A percentile compares a stretch with the other conserved stretches of the same genome.
Conservation (phyloP, 2,888 invertebrate species). For the Mechanitis mazaeus region DNA sequence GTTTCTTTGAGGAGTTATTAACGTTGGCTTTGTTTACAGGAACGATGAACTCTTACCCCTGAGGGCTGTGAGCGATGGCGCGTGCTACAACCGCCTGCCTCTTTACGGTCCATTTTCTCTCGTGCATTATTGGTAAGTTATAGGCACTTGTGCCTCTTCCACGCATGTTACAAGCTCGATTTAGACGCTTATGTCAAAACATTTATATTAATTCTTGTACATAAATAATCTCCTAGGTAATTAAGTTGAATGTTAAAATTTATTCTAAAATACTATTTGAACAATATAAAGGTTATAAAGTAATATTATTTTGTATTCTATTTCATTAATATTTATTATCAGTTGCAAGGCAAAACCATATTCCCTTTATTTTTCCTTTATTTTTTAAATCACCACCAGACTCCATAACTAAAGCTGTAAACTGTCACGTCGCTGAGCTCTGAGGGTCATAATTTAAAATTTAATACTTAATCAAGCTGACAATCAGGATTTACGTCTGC, state of each 20-base stretch:
- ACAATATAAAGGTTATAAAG: background rate
- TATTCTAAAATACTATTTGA: background rate
- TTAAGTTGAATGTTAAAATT: background rate
- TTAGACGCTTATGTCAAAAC: slow-evolving; percentile 27
- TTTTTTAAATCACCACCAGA: slow-evolving; percentile 5
- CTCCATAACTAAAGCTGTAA: slow-evolving; percentile 18
- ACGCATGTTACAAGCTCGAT: slow-evolving; percentile 24
- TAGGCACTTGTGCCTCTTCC: slow-evolving; percentile 22
- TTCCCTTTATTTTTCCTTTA: background rate
- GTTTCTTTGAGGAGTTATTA: slow-evolving; percentile 50
- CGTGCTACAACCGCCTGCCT: slow-evolving; percentile 56
- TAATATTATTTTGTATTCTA: too few species aligned
- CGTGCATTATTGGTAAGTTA: slow-evolving; percentile 67
- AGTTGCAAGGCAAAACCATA: background rate
- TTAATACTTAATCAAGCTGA: slow-evolving; percentile 72
- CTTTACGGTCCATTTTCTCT: slow-evolving; percentile 69
- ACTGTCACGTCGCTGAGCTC: slow-evolving; percentile 18
- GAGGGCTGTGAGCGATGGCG: slow-evolving; percentile 53
- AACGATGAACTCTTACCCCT: slow-evolving; percentile 51
- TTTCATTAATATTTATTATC: background rate
- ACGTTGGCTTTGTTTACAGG: slow-evolving; percentile 63
- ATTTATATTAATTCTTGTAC: background rate
- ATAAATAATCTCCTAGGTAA: background rate
- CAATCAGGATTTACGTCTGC: slow-evolving; percentile 61
- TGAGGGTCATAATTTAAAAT: slow-evolving; percentile 63